Base-by-base conservation (phyloP, 2,888 invertebrate species). In the Onchidella celtica region DNA sequence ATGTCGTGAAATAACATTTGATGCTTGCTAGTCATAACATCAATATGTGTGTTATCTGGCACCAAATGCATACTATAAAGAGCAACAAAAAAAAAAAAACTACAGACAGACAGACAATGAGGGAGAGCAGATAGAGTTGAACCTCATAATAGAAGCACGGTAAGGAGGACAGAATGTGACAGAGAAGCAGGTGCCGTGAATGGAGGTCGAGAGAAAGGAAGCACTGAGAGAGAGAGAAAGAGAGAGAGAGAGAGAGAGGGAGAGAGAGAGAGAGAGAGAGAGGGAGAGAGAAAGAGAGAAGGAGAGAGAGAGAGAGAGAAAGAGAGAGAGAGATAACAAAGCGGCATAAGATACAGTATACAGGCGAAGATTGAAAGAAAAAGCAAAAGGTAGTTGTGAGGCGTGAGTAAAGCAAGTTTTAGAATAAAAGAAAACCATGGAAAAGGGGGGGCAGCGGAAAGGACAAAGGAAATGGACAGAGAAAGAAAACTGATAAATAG, bases 161-260 rank as follows among this genome's bases (percentile, higher is more conserved):
- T n/a, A 40, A 40, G 70, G 38, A 40, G 38, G 70, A 70, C 21
- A 9, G 70, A 70, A 40, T 17, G 70, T 36, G 6, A 70, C n/a
- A 70, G 6, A 70, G 40, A 40, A 40, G 38, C n/a, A n/a, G n/a
- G n/a, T n/a, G n/a, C n/a, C n/a, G n/a, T n/a, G n/a, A n/a, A n/a
- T n/a, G 70, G 38, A 40, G 4, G 40, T 36, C 11, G 27, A 72
- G 2, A 72, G n/a, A 57, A 40, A 72, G n/a, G 47, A 72, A 29
- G 14, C 2, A 72, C 21, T 55, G 27, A 57, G 24, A 70, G 47
- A 70, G 38, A 27, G 34, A 36, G 27, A 9, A 34, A 24, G 4
- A 34, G 36, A 38, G 3, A 40, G 24, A 70, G 36, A 70, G 4
- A 40, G 27, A 70, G 36, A 9, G 27, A 21, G n/a, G 38, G 36